Evolutionary conservation across 2,113 vertebrate genomes (phyloP), one percentile per base, ranked within the genome.

Genomic region (Sylvicapra grimmia): DNA sequence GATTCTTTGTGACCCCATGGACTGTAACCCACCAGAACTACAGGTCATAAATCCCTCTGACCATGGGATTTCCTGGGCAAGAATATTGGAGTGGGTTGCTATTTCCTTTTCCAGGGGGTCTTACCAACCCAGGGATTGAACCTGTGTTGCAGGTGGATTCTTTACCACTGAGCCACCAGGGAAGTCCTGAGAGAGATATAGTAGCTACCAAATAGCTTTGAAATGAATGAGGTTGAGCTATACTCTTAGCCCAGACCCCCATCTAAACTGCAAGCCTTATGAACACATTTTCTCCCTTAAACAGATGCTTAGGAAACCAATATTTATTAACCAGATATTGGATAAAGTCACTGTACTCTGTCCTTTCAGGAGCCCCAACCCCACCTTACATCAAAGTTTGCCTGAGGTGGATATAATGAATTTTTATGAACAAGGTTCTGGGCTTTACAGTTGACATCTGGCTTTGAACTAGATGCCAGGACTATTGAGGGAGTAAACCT

Each of bases 221-320:
- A 92, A 40, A 65, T 56, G 6, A 54, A 31, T 63, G 15, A 56
- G 6, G 3, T 25, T 75, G 79, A 63, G 9, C 4, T 75, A 21
- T 54, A 31, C 1, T 51, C 54, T 40, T 3, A 19, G 0, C 6
- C 16, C 6, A 44, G 6, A 51, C 2, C 1, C 8, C 51, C 3
- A 16, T 9, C 44, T 86, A 86, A 75, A 47, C 53, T 31, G 3
- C 1, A 65, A 93, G 2, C 1, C 2, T 79, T 90, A 40, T 6
- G 11, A 86, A 44, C n/a, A 86, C 8, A 89, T 56, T 59, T 63
- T 18, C 2, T 72, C 5, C 27, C 33, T 51, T 72, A 83, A 77
- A 95, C 21, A 79, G 18, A 40, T 23, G 56, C 33, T 82, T 91
- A n/a, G 12, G n/a, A 86, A 91, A 58, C 16, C 79, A 61, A 36